These are phyloP conservation scores for Canis aureus DNA, from an alignment of 2,113 vertebrate species.

Conservation along the genomic window DNA sequence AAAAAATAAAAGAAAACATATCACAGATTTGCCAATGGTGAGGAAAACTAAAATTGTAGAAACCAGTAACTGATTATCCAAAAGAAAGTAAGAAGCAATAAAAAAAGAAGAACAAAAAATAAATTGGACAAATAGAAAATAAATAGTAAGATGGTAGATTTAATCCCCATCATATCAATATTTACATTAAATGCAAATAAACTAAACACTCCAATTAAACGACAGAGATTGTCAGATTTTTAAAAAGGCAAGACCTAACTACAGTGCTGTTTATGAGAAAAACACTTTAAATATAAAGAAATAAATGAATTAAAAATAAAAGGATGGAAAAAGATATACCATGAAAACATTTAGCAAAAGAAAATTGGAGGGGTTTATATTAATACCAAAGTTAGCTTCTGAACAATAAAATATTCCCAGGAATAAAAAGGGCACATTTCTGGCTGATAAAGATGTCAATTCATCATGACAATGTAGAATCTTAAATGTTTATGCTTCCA, in stretches of 20 bases:
- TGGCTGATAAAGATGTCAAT: background rate
- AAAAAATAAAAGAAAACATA: background rate
- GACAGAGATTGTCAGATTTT: background rate
- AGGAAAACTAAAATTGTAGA: background rate
- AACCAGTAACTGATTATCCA: background rate
- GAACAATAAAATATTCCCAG: background rate
- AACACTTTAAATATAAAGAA: constrained; percentile 10
- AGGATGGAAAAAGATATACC: background rate
- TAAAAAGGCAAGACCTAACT: background rate
- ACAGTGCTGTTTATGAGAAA: background rate
- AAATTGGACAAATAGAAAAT: background rate
- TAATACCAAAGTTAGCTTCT: background rate
- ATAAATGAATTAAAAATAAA: background rate
- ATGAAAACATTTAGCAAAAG: background rate
- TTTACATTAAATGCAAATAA: background rate
- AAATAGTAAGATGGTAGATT: background rate
- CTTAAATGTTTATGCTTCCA: background rate
- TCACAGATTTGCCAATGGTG: background rate
- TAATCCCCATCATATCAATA: background rate
- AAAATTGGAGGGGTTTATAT: background rate
- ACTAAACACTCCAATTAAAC: background rate
- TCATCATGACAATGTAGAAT: background rate
- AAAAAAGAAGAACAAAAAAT: background rate
- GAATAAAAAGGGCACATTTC: background rate
- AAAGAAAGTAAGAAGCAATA: background rate